Percentiles rank a stretch among this genome's conserved stretches.
phyloP scores from a whole-genome alignment of 2,797 vertebrate genomes.

The Sebastes steindachneri region DNA sequence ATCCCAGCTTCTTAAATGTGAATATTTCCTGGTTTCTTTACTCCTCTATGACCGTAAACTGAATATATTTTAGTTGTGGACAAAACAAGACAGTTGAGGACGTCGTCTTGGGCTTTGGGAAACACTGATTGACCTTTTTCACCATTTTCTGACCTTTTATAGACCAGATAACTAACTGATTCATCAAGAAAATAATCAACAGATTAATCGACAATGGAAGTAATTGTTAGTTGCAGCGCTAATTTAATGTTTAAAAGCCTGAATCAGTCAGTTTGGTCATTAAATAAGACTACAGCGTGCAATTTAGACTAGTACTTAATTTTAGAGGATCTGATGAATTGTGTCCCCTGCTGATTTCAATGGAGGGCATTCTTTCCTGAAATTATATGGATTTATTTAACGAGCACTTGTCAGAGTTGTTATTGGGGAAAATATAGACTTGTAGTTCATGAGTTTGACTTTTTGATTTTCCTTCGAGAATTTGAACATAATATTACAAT shows the following conservation, averaged over 20 bases:
- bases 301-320: constrained; percentile 30
- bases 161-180: no score
- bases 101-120: no score
- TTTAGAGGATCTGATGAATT: constrained; percentile 39
- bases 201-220: no score
- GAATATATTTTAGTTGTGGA: no score
- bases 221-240: no score
- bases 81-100: no score
- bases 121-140: no score
- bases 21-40: no score
- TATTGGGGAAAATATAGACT: constrained; percentile 31
- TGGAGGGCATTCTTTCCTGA: constrained; percentile 24
- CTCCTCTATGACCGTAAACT: no score
- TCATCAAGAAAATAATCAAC: no score
- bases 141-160: no score
- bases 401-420: constrained; percentile 23
- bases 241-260: background rate
- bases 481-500: background rate
- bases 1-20: no score
- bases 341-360: constrained; percentile 48
- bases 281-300: constrained; percentile 3
- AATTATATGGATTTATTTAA: constrained; percentile 55
- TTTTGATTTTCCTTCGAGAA: background rate
- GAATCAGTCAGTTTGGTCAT: constrained; percentile 5
- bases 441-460: constrained; percentile 19